A percentile compares a stretch with the other conserved stretches of the same genome.
Evolutionary conservation across 2,888 invertebrate species (phyloP).

Genomic region (Rotaria socialis): DNA sequence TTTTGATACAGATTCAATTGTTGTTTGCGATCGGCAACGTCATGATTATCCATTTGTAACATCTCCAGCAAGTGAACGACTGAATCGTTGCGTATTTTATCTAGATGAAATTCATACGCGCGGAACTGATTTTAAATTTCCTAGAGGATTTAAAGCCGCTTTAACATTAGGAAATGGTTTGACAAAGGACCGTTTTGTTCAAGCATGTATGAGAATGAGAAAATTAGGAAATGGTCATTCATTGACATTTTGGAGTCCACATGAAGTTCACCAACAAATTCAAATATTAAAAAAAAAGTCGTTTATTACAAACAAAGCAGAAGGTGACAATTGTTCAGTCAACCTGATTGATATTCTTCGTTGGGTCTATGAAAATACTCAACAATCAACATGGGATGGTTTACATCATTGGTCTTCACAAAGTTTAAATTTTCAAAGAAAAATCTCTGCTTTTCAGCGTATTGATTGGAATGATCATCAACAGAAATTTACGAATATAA

Average conservation of each 20-base stretch:
- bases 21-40: not conserved
- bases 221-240: not conserved
- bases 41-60: not conserved
- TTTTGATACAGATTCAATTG: not conserved
- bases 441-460: not conserved
- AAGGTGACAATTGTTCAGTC: not conserved
- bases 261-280: not conserved
- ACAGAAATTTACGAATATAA: not conserved
- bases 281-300: not conserved
- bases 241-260: not conserved
- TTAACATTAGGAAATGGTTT: not conserved
- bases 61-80: not conserved
- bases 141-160: not conserved
- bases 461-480: not conserved
- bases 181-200: slow-evolving; percentile 3
- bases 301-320: no score
- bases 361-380: slow-evolving; percentile 9
- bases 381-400: not conserved
- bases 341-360: not conserved
- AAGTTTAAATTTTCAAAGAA: not conserved
- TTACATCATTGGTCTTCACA: not conserved
- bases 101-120: not conserved
- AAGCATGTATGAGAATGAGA: not conserved
- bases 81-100: not conserved
- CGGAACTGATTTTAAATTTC: not conserved